Base-by-base conservation (phyloP, 1,140 invertebrate genomes). In the Lethrus apterus region DNA sequence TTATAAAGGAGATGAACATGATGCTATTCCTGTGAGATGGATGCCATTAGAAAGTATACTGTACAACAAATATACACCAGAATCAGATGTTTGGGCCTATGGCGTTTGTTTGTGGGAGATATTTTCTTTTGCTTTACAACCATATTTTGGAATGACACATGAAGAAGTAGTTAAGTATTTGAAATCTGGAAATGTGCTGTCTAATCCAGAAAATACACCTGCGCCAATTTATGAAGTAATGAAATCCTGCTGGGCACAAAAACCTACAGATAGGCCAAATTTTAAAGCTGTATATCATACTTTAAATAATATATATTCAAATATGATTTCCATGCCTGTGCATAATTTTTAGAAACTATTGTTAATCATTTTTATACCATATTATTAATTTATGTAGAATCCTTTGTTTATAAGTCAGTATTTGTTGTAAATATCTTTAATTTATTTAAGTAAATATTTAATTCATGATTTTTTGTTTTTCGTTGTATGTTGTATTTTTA, bases 31-130 rank as follows among this genome's bases (percentile, higher is more conserved):
- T 20, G 89, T 94, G 7, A 72, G 91, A 64, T 95, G 91, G 91
- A 93, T 95, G 90, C 90, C 91, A n/a, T 70, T 93, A 20, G 91
- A 94, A 62, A 89, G 88, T 64, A 93, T 95, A 60, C 68, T 94
- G 2, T 93, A 91, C 63, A 93, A 93, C 65, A 92, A 92, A 63
- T 94, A 93, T 65, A 93, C 90, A 3, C 75, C 92, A 35, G 89
- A 93, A 63, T 89, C 89, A 11, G 91, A 95, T 70, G 86, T 94
- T 2, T 95, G 91, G 91, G 89, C 90, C 15, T 94, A 88, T 72
- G 91, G 89, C 10, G 87, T 95, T 2, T 89, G 88, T 60, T 68
- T 94, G 1, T 95, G 91, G 91, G 91, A 95, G 70, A 90, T 93
- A 59, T 94, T 93, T 68, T 89, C 89, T 10, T 94, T 91, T 70